Conservation (phyloP, 2,113 vertebrate genomes). For the human (Homo sapiens) region GRCh38 chr9:96271501-96272000, state of each 20-base stretch:
- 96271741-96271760: too few relatives aligned
- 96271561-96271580: neutral
- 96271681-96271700: neutral
- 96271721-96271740: neutral
- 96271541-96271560: neutral
- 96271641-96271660: neutral
- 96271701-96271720: neutral
- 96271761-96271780: neutral
- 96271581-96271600: neutral
- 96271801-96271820: neutral
- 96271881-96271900: neutral
- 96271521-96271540: too few relatives aligned
- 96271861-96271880: neutral
- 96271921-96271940: neutral
- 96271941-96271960: neutral
- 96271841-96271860: neutral
- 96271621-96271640: neutral
- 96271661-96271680: neutral
- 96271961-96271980: neutral
- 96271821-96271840: neutral
- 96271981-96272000: neutral
- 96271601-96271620: neutral
- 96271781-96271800: too few relatives aligned
- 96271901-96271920: neutral
- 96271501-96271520: neutral